Base-by-base conservation (phyloP, 2,888 invertebrate genomes). In the Campoplex capitator region DNA sequence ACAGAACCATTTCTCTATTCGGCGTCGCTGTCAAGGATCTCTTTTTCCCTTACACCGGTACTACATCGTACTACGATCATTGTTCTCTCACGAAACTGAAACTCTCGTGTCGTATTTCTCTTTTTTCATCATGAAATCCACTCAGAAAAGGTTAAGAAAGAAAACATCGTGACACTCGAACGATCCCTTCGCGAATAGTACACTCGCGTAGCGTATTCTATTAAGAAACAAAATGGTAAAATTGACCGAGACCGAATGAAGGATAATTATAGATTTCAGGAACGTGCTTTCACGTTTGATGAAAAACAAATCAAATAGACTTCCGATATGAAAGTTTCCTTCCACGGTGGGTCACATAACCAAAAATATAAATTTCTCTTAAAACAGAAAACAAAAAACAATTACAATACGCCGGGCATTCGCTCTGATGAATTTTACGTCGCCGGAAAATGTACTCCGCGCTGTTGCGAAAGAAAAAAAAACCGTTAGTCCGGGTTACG, bases 1-100 rank as follows among this genome's bases (percentile, higher is more conserved):
- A 91, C 90, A 91, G 92, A 91, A 92, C 89, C 84, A 84, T 82
- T 84, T 71, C 78, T 89, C 87, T 88, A 89, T 90, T 89, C 84
- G 80, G 74, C 42, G 38, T 48, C n/a, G 76, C 42, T 58, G 51
- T 71, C 67, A 42, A n/a, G 38, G 28, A 71, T 58, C 56, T 38
- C 48, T 74, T n/a, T 65, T 67, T 11, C 71, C 32, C 74, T 75
- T 28, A 51, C 45, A 32, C 56, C 48, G 62, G n/a, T 28, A 58
- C 38, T 23, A 23, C 54, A 67, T 56, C 48, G 54, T 38, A 28
- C 54, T 56, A 71, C 81, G 65, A 84, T 86, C 80, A 84, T 74
- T 77, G 76, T 77, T 81, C 77, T 56, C 80, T 38, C 51, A 7
- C 38, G 58, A 48, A 70, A 77, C 54, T 56, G 54, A 80, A 67